phyloP scores from a whole-genome alignment of 2,888 invertebrate genomes.

The Apotomis betuletana region DNA sequence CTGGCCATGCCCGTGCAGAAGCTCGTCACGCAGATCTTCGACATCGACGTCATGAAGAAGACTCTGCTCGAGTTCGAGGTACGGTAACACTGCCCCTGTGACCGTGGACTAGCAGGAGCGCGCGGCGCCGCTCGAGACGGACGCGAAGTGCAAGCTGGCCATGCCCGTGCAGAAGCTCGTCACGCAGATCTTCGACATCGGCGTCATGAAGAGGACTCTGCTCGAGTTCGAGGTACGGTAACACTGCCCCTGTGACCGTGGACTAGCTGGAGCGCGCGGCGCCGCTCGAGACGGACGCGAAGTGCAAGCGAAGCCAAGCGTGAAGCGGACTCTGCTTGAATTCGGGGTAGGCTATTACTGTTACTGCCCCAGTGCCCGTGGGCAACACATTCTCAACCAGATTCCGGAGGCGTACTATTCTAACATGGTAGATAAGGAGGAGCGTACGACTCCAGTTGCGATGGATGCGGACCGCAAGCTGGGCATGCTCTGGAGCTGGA shows the following conservation, averaged over 20 bases:
- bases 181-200: slow-evolving; percentile 93
- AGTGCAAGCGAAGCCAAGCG: slow-evolving; percentile 79
- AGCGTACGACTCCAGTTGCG: slow-evolving; percentile 68
- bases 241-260: neutral
- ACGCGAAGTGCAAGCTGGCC: slow-evolving; percentile 86
- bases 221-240: slow-evolving; percentile 2
- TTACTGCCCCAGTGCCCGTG: neutral
- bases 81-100: slow-evolving; percentile 39
- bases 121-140: slow-evolving; percentile 70
- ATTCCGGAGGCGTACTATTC: no score
- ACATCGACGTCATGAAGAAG: slow-evolving; percentile 95
- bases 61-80: slow-evolving; percentile 97
- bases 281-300: slow-evolving; percentile 73
- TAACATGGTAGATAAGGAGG: slow-evolving; percentile 51
- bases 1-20: slow-evolving; percentile 91
- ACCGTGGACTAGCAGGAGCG: slow-evolving; percentile 65
- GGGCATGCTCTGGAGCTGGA: slow-evolving; percentile 87
- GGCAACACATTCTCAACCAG: slow-evolving; percentile 47
- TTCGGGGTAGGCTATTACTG: neutral
- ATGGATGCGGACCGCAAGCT: slow-evolving; percentile 86
- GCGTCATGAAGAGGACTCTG: slow-evolving; percentile 48
- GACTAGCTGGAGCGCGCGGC: slow-evolving; percentile 68
- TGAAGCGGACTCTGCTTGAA: slow-evolving; percentile 48
- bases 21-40: slow-evolving; percentile 93
- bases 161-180: slow-evolving; percentile 92